Evolutionary conservation across 2,113 vertebrate species (phyloP), one percentile per base, ranked within the genome.

Genomic region (Hypocryptadius cinnamomeus): DNA sequence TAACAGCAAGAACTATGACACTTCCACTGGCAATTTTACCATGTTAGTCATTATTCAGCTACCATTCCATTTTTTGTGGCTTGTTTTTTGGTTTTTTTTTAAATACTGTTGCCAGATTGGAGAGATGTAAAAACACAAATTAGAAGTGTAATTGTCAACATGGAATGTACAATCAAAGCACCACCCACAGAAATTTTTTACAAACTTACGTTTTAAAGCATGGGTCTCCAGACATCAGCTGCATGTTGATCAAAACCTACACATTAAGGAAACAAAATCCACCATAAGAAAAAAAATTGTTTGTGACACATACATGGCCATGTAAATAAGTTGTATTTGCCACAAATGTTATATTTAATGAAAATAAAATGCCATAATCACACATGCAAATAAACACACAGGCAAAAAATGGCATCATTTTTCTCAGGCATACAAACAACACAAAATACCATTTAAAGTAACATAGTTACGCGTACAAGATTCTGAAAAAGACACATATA

Each of bases 201-300:
- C 33, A 44, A 91, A 96, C 99, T 98, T 98, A 99, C 99, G 94
- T 99, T 98, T 99, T 99, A 97, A 99, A 99, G 97, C 99, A 99
- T 1, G 99, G 99, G 94, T 99, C 99, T 93, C 99, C 99, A 53
- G 98, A 99, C 99, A 99, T 99, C 15, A 99, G 98, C 72, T 99
- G 99, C 98, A 99, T 99, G 45, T 97, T 98, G 95, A 99, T 99
- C 93, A 99, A 97, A 92, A 99, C 98, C 99, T 99, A 92, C 30
- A 64, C 12, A 48, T 76, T 22, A 60, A 95, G 61, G 68, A 92
- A 76, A 81, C 30, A 84, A 85, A 90, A 73, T 10, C 9, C 51
- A 45, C 15, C 30, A 4, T 83, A 42, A 74, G 21, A 70, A 24
- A 7, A 48, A 25, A 45, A 39, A 33, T 23, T 17, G 11, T 79